Percentiles rank a stretch among this genome's conserved stretches.
Conservation (phyloP, 2,113 vertebrate genomes). For the Erythrolamprus reginae region DNA sequence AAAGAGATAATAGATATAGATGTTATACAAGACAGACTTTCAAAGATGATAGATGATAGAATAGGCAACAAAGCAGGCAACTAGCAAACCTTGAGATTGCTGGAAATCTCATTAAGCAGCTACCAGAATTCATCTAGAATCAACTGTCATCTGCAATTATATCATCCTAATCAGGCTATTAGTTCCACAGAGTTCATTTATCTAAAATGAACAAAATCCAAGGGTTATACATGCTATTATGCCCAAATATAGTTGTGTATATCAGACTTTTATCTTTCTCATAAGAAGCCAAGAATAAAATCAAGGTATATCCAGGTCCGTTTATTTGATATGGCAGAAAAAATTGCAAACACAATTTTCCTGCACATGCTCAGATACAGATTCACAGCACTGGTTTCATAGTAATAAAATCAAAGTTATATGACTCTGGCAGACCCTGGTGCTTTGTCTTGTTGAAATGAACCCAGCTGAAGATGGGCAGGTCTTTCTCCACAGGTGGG, state of each 20-base stretch:
- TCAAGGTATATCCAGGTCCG: neutral
- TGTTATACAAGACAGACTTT: no score
- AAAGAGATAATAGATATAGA: no score
- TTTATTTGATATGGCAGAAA: slow-evolving; percentile 57
- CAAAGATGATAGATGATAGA: no score
- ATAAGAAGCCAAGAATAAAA: slow-evolving; percentile 3
- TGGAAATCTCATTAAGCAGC: neutral
- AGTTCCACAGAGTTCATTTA: neutral
- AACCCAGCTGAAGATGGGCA: slow-evolving; percentile 80
- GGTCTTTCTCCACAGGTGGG: slow-evolving; percentile 78
- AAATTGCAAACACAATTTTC: slow-evolving; percentile 32
- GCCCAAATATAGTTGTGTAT: neutral
- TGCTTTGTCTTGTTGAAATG: slow-evolving; percentile 76
- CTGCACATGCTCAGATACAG: neutral
- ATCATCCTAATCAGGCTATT: neutral
- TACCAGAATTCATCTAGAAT: neutral
- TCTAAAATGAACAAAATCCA: neutral
- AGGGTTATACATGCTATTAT: neutral
- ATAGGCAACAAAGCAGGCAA: no score
- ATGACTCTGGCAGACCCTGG: slow-evolving; percentile 75
- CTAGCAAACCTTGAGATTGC: neutral
- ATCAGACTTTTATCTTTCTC: neutral
- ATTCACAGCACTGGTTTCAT: slow-evolving; percentile 78
- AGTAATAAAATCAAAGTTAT: slow-evolving; percentile 81
- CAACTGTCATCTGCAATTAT: neutral